These are phyloP conservation scores for Spodoptera picta DNA, from an alignment of 2,888 invertebrate genomes.

Conservation along the genomic window DNA sequence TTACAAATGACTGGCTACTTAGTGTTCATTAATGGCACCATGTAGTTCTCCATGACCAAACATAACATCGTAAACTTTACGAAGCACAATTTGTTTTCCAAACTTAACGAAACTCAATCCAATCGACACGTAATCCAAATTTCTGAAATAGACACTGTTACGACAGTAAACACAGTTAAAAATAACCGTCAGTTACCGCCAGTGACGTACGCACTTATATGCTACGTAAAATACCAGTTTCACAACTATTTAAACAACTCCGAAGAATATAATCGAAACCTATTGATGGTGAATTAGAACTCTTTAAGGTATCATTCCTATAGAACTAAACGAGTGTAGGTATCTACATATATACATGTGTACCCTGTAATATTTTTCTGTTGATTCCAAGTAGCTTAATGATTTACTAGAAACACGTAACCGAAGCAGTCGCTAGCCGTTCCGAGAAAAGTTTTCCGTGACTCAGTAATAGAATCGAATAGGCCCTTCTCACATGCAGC, in stretches of 20 bases:
- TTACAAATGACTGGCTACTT: background rate
- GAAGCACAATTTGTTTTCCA: constrained; percentile 19
- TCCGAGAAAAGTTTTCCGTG: background rate
- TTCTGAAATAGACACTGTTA: constrained; percentile 52
- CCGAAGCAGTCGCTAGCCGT: too few relatives aligned
- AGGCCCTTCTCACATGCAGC: too few relatives aligned
- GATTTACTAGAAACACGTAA: background rate
- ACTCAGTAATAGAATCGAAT: background rate
- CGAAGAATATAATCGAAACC: constrained; percentile 33
- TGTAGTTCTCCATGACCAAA: constrained; percentile 8
- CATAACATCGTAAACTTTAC: constrained; percentile 10
- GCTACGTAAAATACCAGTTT: constrained; percentile 50
- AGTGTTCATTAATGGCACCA: background rate
- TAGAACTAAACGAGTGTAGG: too few relatives aligned
- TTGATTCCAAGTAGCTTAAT: background rate
- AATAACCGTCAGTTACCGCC: constrained; percentile 58
- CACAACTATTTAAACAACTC: constrained; percentile 37
- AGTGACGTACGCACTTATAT: constrained; percentile 53
- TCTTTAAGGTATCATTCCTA: background rate
- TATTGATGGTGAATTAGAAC: constrained; percentile 16
- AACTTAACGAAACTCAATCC: constrained; percentile 25
- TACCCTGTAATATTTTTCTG: too few relatives aligned
- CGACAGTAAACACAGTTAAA: constrained; percentile 61
- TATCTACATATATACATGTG: too few relatives aligned
- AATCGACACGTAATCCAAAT: constrained; percentile 44